These are phyloP conservation scores for Pectinophora gossypiella DNA, from an alignment of 1,140 invertebrate species.

Conservation along the genomic window DNA sequence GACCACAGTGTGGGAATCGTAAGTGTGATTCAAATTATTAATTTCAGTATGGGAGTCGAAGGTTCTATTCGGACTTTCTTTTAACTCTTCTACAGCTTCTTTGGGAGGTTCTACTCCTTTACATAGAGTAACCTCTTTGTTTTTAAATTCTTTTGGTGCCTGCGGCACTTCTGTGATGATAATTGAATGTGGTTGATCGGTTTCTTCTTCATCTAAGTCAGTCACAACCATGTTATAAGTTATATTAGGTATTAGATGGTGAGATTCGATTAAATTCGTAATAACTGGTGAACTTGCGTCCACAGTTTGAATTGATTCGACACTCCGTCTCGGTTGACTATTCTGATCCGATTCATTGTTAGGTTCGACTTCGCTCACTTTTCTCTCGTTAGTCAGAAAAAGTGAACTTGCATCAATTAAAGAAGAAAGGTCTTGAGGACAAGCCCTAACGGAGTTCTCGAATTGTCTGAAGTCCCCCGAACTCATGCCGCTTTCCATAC, in stretches of 20 bases:
- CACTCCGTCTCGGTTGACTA: constrained; percentile 22
- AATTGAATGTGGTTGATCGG: constrained; percentile 64
- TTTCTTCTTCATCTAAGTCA: constrained; percentile 58
- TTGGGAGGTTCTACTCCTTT: not conserved
- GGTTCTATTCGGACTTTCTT: constrained; percentile 33
- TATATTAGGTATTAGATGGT: constrained; percentile 32
- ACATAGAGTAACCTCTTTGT: not conserved
- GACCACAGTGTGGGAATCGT: not conserved
- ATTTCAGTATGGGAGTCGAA: constrained; percentile 32
- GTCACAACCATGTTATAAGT: constrained; percentile 38
- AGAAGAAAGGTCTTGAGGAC: constrained; percentile 54
- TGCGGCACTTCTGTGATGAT: constrained; percentile 46
- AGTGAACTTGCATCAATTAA: constrained; percentile 48
- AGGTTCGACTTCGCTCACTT: constrained; percentile 29
- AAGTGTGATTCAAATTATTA: not conserved
- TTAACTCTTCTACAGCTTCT: constrained; percentile 5
- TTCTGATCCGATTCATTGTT: constrained; percentile 24
- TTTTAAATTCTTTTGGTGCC: not conserved
- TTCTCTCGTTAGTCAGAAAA: constrained; percentile 46
- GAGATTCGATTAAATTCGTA: constrained; percentile 61
- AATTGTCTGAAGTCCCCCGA: constrained; percentile 52
- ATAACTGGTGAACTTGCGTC: constrained; percentile 41
- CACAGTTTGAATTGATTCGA: constrained; percentile 27
- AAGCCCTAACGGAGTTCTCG: constrained; percentile 41
- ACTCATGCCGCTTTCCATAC: constrained; percentile 35